A percentile compares a stretch with the other conserved stretches of the same genome.
phyloP scores from a whole-genome alignment of 2,797 vertebrate genomes.

The Tragelaphus oryx region DNA sequence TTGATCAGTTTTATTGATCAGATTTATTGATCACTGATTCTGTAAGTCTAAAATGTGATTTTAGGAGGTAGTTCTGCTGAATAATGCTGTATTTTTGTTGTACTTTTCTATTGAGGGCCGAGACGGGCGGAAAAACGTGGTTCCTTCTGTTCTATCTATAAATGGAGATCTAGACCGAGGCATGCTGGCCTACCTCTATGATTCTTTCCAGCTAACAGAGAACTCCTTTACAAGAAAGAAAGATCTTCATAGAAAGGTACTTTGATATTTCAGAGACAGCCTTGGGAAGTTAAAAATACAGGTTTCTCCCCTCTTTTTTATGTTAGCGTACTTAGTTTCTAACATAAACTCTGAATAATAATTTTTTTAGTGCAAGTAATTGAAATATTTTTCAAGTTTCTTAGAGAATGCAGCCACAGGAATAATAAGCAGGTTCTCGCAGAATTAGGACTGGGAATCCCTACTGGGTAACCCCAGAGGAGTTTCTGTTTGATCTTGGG shows the following conservation, averaged over 20 bases:
- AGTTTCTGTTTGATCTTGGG: neutral
- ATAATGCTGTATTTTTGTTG: constrained; percentile 24
- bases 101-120: constrained; percentile 81
- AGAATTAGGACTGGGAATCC: neutral
- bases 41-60: neutral
- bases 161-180: constrained; percentile 90
- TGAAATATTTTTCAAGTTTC: neutral
- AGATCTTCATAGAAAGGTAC: constrained; percentile 88
- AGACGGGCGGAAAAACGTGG: constrained; percentile 86
- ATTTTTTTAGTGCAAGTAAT: neutral
- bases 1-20: neutral
- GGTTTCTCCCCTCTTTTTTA: neutral
- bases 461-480: neutral
- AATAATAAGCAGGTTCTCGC: neutral
- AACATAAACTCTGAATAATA: neutral
- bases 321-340: neutral
- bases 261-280: neutral
- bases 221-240: constrained; percentile 81
- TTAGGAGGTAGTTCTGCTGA: neutral
- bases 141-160: constrained; percentile 89
- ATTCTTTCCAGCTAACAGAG: constrained; percentile 89
- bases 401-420: neutral
- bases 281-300: neutral
- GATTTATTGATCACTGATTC: neutral
- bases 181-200: constrained; percentile 88